Base-by-base conservation (phyloP, 2,888 invertebrate genomes). In the Byasa hedistus region DNA sequence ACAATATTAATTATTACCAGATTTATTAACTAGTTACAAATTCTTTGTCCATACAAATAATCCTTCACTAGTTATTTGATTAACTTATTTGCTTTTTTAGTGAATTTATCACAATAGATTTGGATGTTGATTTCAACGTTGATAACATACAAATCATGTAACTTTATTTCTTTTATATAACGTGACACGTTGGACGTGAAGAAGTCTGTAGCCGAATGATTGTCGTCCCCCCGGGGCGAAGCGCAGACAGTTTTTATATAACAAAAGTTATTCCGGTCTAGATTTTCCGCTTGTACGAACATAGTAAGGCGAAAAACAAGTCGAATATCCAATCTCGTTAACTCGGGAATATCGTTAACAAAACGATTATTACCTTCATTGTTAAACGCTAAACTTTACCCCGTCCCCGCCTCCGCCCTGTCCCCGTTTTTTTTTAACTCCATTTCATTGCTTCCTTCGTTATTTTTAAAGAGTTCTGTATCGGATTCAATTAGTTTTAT, bases 301-400 rank as follows among this genome's bases (percentile, higher is more conserved):
- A 21, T 3, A 19, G 19, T 57, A 39, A n/a, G 19, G 24, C 19
- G 24, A n/a, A 10, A 64, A 55, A 55, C n/a, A 59, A 58, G 1
- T 48, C 23, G 54, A 54, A 1, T 59, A 44, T 56, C 63, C 55
- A 59, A 63, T 66, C 58, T 63, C 58, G 62, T 59, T 66, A 62
- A 52, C 58, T 23, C 19, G 23, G 21, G 44, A 55, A 48, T 52
- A 54, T 59, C 54, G 66, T 63, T 66, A 66, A 23, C 55, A 22
- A 27, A 66, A 66, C 62, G 66, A 66, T 63, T 66, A 66, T 66
- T 66, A 63, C 55, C 32, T 51, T 66, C 54, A 51, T 66, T 55
- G 62, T 36, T 66, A 59, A 66, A 63, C 58, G 62, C 44, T 62
- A 58, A 59, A 63, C 55, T 66, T 66, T 59, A 55, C 58, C 21